A percentile compares a stretch with the other conserved stretches of the same genome.
phyloP scores from a whole-genome alignment of 2,888 invertebrate species.

The Agriopis aurantiaria region DNA sequence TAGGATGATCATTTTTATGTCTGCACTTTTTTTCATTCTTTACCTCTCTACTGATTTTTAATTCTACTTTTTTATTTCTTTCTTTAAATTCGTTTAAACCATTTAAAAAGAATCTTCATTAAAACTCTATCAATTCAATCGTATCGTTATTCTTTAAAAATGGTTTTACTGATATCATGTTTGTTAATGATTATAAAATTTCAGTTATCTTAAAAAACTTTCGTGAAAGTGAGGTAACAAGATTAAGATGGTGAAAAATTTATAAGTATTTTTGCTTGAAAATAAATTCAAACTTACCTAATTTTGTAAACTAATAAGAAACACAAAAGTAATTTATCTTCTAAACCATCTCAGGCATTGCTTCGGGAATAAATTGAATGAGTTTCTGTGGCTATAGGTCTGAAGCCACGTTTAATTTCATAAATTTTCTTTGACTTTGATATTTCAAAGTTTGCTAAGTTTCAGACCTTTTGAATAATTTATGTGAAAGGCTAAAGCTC shows the following conservation, averaged over 20 bases:
- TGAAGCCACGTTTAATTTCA: constrained; percentile 13
- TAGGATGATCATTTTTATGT: too few relatives aligned
- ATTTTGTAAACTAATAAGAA: constrained; percentile 24
- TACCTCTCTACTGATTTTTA: too few relatives aligned
- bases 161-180: too few relatives aligned
- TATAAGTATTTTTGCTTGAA: not conserved
- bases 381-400: constrained; percentile 9
- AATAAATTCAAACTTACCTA: constrained; percentile 30
- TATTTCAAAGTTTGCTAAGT: constrained; percentile 5
- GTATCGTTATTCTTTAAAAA: too few relatives aligned
- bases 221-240: not conserved
- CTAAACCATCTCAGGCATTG: constrained; percentile 14
- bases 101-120: too few relatives aligned
- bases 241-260: not conserved
- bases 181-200: too few relatives aligned
- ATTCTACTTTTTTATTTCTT: too few relatives aligned
- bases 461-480: not conserved
- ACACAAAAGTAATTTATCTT: constrained; percentile 26
- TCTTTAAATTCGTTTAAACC: too few relatives aligned
- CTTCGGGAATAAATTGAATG: constrained; percentile 23
- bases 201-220: too few relatives aligned
- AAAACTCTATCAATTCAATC: too few relatives aligned
- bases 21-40: too few relatives aligned
- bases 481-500: not conserved
- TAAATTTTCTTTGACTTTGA: constrained; percentile 9